Evolutionary conservation across 1,140 invertebrate genomes (phyloP).

Genomic region (Gerris buenoi): DNA sequence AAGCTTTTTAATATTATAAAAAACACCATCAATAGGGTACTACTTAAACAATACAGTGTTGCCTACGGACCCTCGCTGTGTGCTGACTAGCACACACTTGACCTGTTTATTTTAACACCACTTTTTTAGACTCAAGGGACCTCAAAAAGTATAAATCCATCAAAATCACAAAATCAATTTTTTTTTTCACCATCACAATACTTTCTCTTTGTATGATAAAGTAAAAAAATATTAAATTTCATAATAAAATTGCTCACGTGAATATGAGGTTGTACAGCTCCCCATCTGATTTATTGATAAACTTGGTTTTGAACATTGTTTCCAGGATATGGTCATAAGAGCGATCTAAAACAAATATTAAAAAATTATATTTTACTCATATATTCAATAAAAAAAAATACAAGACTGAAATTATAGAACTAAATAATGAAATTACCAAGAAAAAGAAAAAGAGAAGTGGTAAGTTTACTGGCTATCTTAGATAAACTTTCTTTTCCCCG

Average conservation of each 20-base stretch:
- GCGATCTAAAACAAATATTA: slow-evolving; percentile 16
- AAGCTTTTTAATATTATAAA: too few relatives aligned
- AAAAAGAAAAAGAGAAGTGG: slow-evolving; percentile 32
- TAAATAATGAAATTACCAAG: slow-evolving; percentile 27
- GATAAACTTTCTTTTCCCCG: slow-evolving; percentile 28
- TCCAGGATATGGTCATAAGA: slow-evolving; percentile 22
- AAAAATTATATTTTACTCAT: not conserved
- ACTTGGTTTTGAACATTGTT: slow-evolving; percentile 20
- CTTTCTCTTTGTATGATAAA: too few relatives aligned
- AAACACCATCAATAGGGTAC: too few relatives aligned
- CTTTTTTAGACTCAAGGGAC: too few relatives aligned
- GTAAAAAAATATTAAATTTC: too few relatives aligned
- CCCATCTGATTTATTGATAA: slow-evolving; percentile 16
- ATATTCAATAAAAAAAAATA: slow-evolving; percentile 7
- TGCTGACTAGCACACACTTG: too few relatives aligned
- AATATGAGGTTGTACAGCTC: slow-evolving; percentile 21
- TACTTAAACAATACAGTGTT: too few relatives aligned
- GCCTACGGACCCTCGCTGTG: too few relatives aligned
- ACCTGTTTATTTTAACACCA: too few relatives aligned
- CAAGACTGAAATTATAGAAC: slow-evolving; percentile 7
- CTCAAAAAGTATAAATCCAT: too few relatives aligned
- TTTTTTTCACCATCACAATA: too few relatives aligned
- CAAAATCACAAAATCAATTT: too few relatives aligned
- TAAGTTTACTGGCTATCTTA: slow-evolving; percentile 32
- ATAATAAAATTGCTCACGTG: slow-evolving; percentile 18